Evolutionary conservation across 1,140 invertebrate species (phyloP).

Genomic region (Neodiprion lecontei): DNA sequence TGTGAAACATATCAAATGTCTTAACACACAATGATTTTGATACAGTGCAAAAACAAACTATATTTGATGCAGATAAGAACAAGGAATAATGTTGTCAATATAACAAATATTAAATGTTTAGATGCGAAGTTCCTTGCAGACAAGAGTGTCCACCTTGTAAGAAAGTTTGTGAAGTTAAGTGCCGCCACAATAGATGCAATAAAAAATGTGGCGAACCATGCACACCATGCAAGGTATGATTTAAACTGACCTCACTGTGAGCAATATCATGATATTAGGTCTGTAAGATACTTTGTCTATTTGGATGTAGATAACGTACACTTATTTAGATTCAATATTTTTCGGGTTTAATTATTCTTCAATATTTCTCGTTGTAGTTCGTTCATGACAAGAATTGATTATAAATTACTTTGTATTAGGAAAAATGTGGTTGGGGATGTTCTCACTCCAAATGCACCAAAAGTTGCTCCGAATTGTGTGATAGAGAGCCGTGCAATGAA

Average conservation of each 20-base stretch:
- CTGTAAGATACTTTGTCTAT: too few species aligned
- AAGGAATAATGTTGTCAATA: too few species aligned
- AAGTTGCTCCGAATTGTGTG: slow-evolving; percentile 64
- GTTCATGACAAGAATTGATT: too few species aligned
- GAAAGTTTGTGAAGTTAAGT: slow-evolving; percentile 65
- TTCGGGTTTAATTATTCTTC: not conserved
- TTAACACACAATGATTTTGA: too few species aligned
- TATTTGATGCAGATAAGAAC: too few species aligned
- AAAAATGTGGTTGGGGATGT: slow-evolving; percentile 60
- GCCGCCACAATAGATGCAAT: slow-evolving; percentile 65
- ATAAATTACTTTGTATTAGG: slow-evolving; percentile 35
- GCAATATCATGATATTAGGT: too few species aligned
- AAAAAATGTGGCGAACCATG: slow-evolving; percentile 68
- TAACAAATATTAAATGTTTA: slow-evolving; percentile 38
- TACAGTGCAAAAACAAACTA: too few species aligned
- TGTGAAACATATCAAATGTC: too few species aligned
- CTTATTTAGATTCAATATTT: not conserved
- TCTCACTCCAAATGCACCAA: slow-evolving; percentile 64
- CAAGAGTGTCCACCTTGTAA: slow-evolving; percentile 69
- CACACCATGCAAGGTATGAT: slow-evolving; percentile 63
- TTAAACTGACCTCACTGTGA: too few species aligned
- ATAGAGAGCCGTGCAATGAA: slow-evolving; percentile 60
- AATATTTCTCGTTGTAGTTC: not conserved
- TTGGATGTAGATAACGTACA: too few species aligned
- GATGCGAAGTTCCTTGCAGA: slow-evolving; percentile 70